phyloP scores from a whole-genome alignment of 2,113 vertebrate genomes.

The Equus quagga region DNA sequence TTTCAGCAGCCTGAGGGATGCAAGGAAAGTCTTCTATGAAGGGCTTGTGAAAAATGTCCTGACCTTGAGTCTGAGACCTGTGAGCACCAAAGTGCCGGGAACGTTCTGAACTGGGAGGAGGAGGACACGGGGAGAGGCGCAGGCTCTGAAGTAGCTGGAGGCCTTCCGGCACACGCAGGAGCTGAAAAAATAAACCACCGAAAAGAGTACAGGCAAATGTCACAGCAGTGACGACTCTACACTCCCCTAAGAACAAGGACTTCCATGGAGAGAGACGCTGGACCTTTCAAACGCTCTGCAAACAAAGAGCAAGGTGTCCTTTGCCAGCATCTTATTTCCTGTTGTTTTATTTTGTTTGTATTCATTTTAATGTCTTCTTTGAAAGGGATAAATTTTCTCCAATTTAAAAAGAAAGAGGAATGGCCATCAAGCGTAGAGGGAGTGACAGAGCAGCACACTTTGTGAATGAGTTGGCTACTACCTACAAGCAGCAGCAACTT shows the following conservation, averaged over 20 bases:
- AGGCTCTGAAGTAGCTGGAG: neutral
- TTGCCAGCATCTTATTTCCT: neutral
- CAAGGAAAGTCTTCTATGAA: neutral
- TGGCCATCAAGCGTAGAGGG: neutral
- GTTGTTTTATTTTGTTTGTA: neutral
- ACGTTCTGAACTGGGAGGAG: neutral
- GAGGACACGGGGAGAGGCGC: neutral
- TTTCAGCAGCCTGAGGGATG: neutral
- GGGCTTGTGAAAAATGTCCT: neutral
- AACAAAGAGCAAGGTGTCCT: neutral
- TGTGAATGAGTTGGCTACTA: neutral
- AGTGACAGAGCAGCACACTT: neutral
- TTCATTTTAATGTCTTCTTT: conserved; percentile 19
- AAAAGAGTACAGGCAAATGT: conserved; percentile 33
- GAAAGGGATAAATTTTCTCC: neutral
- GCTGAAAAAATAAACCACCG: conserved; percentile 47
- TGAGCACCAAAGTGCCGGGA: neutral
- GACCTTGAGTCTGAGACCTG: neutral
- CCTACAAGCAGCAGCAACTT: neutral
- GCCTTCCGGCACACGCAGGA: neutral
- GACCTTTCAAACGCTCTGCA: neutral
- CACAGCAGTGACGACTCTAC: neutral
- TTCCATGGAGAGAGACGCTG: neutral
- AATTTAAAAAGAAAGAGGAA: conserved; percentile 39
- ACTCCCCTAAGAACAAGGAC: neutral